Evolutionary conservation across 2,797 vertebrate genomes (phyloP), one percentile per base, ranked within the genome.

Genomic region (Benthosema pterotum): DNA sequence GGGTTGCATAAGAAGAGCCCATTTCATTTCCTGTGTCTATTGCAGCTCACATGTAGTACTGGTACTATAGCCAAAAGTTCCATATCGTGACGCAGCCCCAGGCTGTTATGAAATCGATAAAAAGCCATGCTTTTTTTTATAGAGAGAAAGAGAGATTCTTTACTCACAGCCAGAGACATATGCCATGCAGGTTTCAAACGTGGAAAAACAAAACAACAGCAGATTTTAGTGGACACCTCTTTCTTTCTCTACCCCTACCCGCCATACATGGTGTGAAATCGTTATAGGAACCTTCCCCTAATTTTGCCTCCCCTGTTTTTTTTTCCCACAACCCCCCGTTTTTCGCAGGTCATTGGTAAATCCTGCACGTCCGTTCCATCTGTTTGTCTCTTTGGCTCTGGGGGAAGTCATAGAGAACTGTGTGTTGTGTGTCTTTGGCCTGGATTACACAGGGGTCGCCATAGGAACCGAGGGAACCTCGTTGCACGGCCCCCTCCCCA

Each of bases 381-480:
- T 66, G 65, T 76, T 79, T 78, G 58, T 66, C 22, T 32, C 22
- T 52, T 50, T 43, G 55, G 70, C 73, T 65, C 60, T 56, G 15
- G 57, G 68, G 52, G 66, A 48, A 42, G 56, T 63, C 67, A 58
- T 74, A 59, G 67, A 71, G 50, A 55, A 14, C 38, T 25, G 25
- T 60, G 55, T 64, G 75, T 38, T 62, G 57, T 62, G 57, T 64
- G 32, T 53, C 74, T 64, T 69, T 63, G 16, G 42, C 59, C 58
- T 66, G 15, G n/a, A 64, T 48, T 52, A 38, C n/a, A 42, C 52
- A 42, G 8, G 48, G 42, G 60, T 28, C 48, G 11, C 32, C 32
- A 38, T 38, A 38, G 16, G 48, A 47, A 22, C 49, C n/a, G 61
- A 50, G 15, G 52, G 42, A 70, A 48, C 11, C 32, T 47, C 15